These are phyloP conservation scores for Heliconius erato DNA, from an alignment of 2,888 invertebrate genomes.

Conservation along the genomic window DNA sequence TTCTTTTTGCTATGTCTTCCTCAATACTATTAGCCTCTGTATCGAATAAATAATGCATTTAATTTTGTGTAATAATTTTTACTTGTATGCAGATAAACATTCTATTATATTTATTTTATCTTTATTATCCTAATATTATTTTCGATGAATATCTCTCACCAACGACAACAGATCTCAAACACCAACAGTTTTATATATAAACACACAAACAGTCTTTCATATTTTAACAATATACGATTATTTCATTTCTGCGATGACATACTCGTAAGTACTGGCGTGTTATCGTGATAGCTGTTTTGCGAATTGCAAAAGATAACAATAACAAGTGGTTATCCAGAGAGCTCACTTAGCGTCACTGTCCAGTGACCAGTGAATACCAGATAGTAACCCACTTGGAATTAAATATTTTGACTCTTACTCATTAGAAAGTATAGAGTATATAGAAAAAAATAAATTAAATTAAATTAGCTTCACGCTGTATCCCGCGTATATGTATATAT, in stretches of 20 bases:
- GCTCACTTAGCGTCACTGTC: constrained; percentile 18
- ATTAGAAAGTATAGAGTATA: constrained; percentile 5
- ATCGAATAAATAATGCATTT: too few species aligned
- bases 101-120: too few species aligned
- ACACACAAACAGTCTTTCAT: neutral
- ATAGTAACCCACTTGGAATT: neutral
- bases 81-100: too few species aligned
- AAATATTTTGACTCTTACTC: neutral
- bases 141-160: too few species aligned
- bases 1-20: too few species aligned
- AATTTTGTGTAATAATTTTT: too few species aligned
- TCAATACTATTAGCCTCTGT: too few species aligned
- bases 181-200: neutral
- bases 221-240: constrained; percentile 13
- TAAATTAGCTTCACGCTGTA: too few species aligned
- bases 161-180: too few species aligned
- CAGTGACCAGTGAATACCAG: constrained; percentile 14
- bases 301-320: constrained; percentile 36
- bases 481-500: too few species aligned
- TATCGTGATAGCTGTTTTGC: constrained; percentile 30
- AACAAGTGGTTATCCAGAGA: constrained; percentile 34
- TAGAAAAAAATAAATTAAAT: too few species aligned
- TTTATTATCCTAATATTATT: too few species aligned
- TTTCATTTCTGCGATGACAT: constrained; percentile 1
- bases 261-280: neutral